Percentiles rank a stretch among this genome's conserved stretches.
These are phyloP conservation scores for Ophioderma brevispina DNA, from an alignment of 35 echinoderm and acorn worm genomes.

Conservation along the genomic window DNA sequence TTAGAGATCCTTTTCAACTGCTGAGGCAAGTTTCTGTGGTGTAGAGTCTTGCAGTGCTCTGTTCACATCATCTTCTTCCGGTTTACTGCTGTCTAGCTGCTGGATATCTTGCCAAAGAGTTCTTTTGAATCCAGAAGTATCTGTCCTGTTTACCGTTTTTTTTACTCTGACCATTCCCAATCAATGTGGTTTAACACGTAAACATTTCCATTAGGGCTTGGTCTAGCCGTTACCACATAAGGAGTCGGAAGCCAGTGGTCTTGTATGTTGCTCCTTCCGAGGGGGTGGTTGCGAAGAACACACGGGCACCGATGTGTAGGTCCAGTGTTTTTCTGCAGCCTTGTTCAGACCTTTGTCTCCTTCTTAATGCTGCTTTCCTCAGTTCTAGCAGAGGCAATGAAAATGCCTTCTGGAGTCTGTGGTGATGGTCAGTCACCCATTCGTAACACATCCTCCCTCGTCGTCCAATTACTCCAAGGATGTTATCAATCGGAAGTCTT, in stretches of 20 bases:
- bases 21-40: not conserved
- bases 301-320: slow-evolving; percentile 50
- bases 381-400: slow-evolving; percentile 27
- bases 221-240: not conserved
- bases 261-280: slow-evolving; percentile 50
- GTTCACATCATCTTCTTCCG: no score
- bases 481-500: slow-evolving; percentile 60
- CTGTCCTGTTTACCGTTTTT: slow-evolving; percentile 43
- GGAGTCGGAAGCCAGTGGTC: slow-evolving; percentile 28
- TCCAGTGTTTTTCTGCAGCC: slow-evolving; percentile 29
- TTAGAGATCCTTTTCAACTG: not conserved
- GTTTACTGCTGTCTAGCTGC: no score
- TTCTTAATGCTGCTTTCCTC: slow-evolving; percentile 57
- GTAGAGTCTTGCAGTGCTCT: not conserved
- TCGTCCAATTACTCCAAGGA: slow-evolving; percentile 27
- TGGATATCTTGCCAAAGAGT: not conserved
- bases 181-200: not conserved
- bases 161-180: not conserved
- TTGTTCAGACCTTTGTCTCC: slow-evolving; percentile 33
- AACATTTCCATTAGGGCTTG: not conserved
- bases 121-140: slow-evolving; percentile 22
- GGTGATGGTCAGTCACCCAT: slow-evolving; percentile 57
- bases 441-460: not conserved
- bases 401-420: slow-evolving; percentile 48
- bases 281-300: slow-evolving; percentile 20